Evolutionary conservation across 2,113 vertebrate species (phyloP), one percentile per base, ranked within the genome.

Genomic region (Gobiocypris rarus): DNA sequence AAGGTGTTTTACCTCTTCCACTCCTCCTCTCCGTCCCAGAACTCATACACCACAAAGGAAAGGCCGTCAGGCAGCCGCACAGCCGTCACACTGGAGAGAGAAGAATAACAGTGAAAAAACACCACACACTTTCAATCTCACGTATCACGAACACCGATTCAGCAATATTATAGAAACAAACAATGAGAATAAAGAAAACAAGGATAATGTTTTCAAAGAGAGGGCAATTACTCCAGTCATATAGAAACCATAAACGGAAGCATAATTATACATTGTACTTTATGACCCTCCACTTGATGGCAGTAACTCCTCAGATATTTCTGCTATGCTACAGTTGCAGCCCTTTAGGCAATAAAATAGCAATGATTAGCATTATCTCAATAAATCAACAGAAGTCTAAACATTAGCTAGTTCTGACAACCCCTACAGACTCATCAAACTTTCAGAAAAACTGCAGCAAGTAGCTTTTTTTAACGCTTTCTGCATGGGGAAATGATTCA

Each of bases 21-120:
- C 67, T 95, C 96, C 28, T 97, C 96, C 82, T 98, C 96, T 0
- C 95, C 96, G 76, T 97, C 97, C 97, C 97, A 98, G 93, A 98
- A 98, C 90, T 98, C 97, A 0, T 98, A 98, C 82, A 98, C 74
- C 3, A 98, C 96, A 14, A 98, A 98, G 89, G 96, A 97, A 81
- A 96, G 83, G 19, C 95, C 96, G 0, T 98, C 97, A 0, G 95
- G 95, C 76, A 97, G 94, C 75, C 96, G 94, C 89, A 97, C 95
- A 0, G 97, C 96, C 0, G 97, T 95, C 52, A 97, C 92, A 50
- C 97, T 98, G 86, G 19, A 22, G 52, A 81, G 28, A 38, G 70
- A 76, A 84, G 77, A 76, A 52, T 17, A n/a, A 83, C 13, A 7
- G 22, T 52, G 61, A 50, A 71, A 41, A 28, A 59, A 63, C 34